Percentiles rank a stretch among this genome's conserved stretches.
phyloP scores from a whole-genome alignment of 2,113 vertebrate genomes.

The Irena cyanogastra region DNA sequence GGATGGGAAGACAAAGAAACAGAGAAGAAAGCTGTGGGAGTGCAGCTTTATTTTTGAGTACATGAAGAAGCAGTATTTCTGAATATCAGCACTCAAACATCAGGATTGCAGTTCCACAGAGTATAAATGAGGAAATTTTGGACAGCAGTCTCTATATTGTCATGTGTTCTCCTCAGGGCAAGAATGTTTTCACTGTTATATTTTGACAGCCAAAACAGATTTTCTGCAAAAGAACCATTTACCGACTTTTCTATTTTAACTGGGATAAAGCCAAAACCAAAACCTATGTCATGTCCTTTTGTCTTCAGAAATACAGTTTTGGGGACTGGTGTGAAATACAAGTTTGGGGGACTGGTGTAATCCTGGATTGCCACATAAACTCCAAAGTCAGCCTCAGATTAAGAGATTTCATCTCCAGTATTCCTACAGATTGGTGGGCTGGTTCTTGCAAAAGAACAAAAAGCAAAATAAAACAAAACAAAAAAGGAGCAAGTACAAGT shows the following conservation, averaged over 20 bases:
- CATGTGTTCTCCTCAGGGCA: background rate
- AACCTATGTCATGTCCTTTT: background rate
- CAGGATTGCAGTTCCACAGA: background rate
- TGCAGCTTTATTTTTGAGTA: background rate
- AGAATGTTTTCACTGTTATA: background rate
- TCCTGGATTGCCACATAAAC: background rate
- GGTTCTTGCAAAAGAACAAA: background rate
- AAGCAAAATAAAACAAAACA: background rate
- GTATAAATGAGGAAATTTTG: background rate
- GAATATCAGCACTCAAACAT: conserved; percentile 24
- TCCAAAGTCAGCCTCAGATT: background rate
- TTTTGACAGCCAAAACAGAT: conserved; percentile 17
- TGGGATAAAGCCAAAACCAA: background rate
- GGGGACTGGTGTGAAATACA: background rate
- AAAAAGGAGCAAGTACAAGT: background rate
- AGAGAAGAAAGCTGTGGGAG: background rate
- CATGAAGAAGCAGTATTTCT: conserved; percentile 8
- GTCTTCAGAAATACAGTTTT: background rate
- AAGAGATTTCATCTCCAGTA: background rate
- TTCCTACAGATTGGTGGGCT: background rate
- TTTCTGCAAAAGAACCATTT: background rate
- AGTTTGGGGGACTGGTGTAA: background rate
- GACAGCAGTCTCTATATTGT: background rate
- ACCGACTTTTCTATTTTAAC: background rate
- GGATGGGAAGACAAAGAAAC: conserved; percentile 10